These are phyloP conservation scores for Syritta pipiens DNA, from an alignment of 2,888 invertebrate genomes.

Conservation along the genomic window DNA sequence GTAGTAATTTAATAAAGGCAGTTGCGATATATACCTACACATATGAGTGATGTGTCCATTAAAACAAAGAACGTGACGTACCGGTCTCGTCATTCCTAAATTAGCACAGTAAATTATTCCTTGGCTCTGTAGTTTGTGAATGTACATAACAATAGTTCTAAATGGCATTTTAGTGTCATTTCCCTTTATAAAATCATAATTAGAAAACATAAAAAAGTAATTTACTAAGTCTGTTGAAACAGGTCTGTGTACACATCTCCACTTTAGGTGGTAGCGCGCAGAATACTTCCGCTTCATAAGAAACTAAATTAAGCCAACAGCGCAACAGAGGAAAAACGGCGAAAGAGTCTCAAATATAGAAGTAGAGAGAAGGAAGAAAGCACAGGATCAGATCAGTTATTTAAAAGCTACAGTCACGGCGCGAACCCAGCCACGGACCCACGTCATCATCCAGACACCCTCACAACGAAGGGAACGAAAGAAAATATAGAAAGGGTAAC, in stretches of 20 bases:
- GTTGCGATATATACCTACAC: too few species aligned
- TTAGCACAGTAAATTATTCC: too few species aligned
- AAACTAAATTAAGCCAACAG: constrained; percentile 38
- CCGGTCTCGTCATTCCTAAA: too few species aligned
- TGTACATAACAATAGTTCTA: neutral
- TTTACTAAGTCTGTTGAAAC: constrained; percentile 30
- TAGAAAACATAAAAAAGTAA: constrained; percentile 12
- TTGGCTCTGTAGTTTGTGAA: too few species aligned
- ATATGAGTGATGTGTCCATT: too few species aligned
- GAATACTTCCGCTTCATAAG: neutral
- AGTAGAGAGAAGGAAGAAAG: neutral
- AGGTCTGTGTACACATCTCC: constrained; percentile 11
- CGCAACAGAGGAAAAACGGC: constrained; percentile 13
- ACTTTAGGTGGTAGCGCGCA: too few species aligned
- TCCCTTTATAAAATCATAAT: constrained; percentile 48
- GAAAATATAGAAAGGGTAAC: constrained; percentile 14
- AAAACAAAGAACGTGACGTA: too few species aligned
- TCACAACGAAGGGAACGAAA: neutral
- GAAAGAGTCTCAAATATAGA: neutral
- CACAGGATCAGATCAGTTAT: constrained; percentile 16
- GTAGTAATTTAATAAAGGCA: too few species aligned
- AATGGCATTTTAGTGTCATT: constrained; percentile 20
- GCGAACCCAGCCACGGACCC: too few species aligned
- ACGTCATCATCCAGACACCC: neutral
- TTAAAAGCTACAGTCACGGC: constrained; percentile 1